These are phyloP conservation scores for Camponotus vicinus DNA, from an alignment of 1,140 invertebrate species.

Conservation along the genomic window DNA sequence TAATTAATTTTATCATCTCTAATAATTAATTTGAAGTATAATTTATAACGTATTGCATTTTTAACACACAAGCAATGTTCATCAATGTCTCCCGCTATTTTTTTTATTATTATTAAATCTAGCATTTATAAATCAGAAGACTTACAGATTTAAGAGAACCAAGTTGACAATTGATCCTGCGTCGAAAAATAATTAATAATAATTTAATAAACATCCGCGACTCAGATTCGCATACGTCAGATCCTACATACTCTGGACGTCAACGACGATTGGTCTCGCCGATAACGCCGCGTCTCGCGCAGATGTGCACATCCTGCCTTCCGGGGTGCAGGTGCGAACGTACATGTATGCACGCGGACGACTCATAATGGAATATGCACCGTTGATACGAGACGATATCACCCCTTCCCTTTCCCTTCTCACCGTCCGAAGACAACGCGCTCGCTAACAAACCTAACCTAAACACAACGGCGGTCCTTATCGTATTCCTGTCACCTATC, in stretches of 20 bases:
- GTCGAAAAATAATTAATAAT: neutral
- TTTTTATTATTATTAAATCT: neutral
- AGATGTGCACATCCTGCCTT: neutral
- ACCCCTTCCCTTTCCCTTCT: neutral
- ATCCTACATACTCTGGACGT: neutral
- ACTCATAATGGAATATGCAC: slow-evolving; percentile 41
- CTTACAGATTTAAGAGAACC: neutral
- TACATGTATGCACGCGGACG: neutral
- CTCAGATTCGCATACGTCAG: slow-evolving; percentile 6
- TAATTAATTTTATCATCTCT: neutral
- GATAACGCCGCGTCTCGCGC: slow-evolving; percentile 22
- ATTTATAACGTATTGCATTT: neutral
- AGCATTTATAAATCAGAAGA: no score
- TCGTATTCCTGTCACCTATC: slow-evolving; percentile 54
- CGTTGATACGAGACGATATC: slow-evolving; percentile 59
- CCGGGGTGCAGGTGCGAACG: neutral
- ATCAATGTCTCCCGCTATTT: neutral
- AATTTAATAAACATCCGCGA: neutral
- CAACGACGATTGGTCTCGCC: neutral
- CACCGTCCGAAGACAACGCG: neutral
- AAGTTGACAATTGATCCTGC: neutral
- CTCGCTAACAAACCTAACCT: slow-evolving; percentile 55
- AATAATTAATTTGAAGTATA: slow-evolving; percentile 13
- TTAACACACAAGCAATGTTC: neutral
- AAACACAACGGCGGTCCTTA: slow-evolving; percentile 56